Evolutionary conservation across 2,888 invertebrate species (phyloP).

Genomic region (Drosophila histrio): DNA sequence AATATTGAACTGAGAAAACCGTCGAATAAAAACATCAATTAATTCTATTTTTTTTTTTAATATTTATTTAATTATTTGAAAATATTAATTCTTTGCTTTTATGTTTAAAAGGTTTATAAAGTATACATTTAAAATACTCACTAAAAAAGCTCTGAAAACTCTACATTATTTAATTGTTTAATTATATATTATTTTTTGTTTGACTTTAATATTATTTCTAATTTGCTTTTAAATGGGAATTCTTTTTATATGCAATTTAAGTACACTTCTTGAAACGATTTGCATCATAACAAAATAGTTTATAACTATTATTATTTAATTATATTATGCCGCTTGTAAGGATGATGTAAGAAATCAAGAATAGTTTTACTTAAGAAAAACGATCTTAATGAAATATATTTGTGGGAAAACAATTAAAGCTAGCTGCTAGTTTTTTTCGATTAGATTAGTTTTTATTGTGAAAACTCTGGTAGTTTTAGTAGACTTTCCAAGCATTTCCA

Average conservation of each 20-base stretch:
- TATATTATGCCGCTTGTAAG: slow-evolving; percentile 24
- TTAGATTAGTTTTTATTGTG: not conserved
- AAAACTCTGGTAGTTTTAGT: not conserved
- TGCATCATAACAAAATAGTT: slow-evolving; percentile 51
- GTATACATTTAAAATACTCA: slow-evolving; percentile 31
- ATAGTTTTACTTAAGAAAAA: slow-evolving; percentile 12
- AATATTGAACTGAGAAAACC: too few relatives aligned
- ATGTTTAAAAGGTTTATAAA: slow-evolving; percentile 29
- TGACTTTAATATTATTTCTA: slow-evolving; percentile 5
- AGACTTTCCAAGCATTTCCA: slow-evolving; percentile 8
- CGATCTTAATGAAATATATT: slow-evolving; percentile 4
- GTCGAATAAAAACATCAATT: too few relatives aligned
- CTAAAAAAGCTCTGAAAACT: slow-evolving; percentile 49
- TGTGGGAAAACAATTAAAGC: slow-evolving; percentile 21
- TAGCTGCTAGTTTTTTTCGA: slow-evolving; percentile 16
- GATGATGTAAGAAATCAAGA: slow-evolving; percentile 25
- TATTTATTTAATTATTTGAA: slow-evolving; percentile 24
- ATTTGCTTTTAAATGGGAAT: slow-evolving; percentile 10
- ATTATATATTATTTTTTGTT: slow-evolving; percentile 8
- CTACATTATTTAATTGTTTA: slow-evolving; percentile 42
- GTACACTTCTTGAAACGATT: slow-evolving; percentile 59
- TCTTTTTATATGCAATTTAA: slow-evolving; percentile 51
- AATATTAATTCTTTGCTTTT: slow-evolving; percentile 18
- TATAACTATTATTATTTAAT: slow-evolving; percentile 56
- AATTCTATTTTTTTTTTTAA: too few relatives aligned